These are phyloP conservation scores for Drosophila leontia DNA, from an alignment of 1,140 invertebrate genomes.

Conservation along the genomic window DNA sequence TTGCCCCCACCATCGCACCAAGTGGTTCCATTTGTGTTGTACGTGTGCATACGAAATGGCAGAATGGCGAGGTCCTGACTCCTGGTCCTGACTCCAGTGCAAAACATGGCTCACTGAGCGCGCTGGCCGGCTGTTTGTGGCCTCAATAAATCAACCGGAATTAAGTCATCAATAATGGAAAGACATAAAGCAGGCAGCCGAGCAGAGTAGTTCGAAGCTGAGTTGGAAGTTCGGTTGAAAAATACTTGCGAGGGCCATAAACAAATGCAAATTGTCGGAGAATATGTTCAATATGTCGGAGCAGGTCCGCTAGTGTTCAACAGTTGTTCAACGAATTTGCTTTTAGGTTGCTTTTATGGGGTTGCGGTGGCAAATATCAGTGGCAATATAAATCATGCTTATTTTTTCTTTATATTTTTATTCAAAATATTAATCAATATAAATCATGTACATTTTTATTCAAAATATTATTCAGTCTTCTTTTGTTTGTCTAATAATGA, in stretches of 20 bases:
- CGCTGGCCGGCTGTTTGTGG: slow-evolving; percentile 71
- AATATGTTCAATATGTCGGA: slow-evolving; percentile 24
- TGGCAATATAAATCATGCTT: background rate
- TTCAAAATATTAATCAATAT: background rate
- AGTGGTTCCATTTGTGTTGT: slow-evolving; percentile 34
- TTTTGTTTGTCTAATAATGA: background rate
- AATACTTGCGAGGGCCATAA: slow-evolving; percentile 47
- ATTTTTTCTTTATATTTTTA: background rate
- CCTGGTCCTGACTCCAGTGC: slow-evolving; percentile 23
- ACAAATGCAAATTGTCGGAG: slow-evolving; percentile 56
- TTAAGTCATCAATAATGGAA: slow-evolving; percentile 81
- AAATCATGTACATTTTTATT: background rate
- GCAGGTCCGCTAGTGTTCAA: slow-evolving; percentile 6
- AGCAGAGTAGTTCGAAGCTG: slow-evolving; percentile 56
- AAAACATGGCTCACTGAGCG: slow-evolving; percentile 32
- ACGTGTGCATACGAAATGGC: slow-evolving; percentile 76
- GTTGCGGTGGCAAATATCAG: background rate
- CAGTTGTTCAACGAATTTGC: slow-evolving; percentile 28
- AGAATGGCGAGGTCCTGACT: slow-evolving; percentile 30
- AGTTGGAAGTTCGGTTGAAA: slow-evolving; percentile 17
- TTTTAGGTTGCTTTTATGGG: background rate
- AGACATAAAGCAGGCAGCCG: slow-evolving; percentile 74
- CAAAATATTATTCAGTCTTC: background rate
- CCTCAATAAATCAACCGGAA: slow-evolving; percentile 81
- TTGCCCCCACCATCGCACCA: slow-evolving; percentile 1